Conservation (phyloP, 2,797 vertebrate genomes). For the Odontamblyopus rebecca region DNA sequence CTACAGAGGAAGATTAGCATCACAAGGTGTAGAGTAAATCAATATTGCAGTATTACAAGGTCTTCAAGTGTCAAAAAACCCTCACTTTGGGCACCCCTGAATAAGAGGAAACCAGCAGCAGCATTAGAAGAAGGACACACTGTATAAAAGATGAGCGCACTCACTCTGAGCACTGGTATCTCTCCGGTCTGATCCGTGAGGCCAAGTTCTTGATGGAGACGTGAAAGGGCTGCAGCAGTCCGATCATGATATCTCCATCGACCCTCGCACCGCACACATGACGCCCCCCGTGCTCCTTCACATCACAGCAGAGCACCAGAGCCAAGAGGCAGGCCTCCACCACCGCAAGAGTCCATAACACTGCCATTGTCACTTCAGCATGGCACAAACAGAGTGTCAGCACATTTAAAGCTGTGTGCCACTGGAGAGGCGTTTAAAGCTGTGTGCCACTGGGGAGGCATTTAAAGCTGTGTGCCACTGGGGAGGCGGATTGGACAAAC, state of each 20-base stretch:
- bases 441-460: not conserved
- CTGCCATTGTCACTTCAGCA: constrained; percentile 6
- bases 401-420: not conserved
- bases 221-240: constrained; percentile 52
- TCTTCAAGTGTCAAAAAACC: too few relatives aligned
- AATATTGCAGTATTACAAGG: too few relatives aligned
- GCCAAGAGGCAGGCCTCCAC: not conserved
- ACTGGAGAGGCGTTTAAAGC: too few relatives aligned
- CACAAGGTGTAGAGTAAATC: too few relatives aligned
- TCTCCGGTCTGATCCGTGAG: constrained; percentile 35
- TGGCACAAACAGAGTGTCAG: not conserved
- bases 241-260: constrained; percentile 50
- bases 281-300: not conserved
- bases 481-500: not conserved
- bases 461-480: not conserved
- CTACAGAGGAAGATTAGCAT: too few relatives aligned
- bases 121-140: too few relatives aligned
- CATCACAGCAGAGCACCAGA: not conserved
- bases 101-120: too few relatives aligned
- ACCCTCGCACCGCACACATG: constrained; percentile 29
- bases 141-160: constrained; percentile 20
- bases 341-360: not conserved
- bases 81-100: too few relatives aligned
- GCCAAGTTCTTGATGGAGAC: constrained; percentile 25
- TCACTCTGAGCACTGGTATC: constrained; percentile 53